Percentiles rank a stretch among this genome's conserved stretches.
Conservation (phyloP, 1,140 invertebrate genomes). For the Samia ricini region DNA sequence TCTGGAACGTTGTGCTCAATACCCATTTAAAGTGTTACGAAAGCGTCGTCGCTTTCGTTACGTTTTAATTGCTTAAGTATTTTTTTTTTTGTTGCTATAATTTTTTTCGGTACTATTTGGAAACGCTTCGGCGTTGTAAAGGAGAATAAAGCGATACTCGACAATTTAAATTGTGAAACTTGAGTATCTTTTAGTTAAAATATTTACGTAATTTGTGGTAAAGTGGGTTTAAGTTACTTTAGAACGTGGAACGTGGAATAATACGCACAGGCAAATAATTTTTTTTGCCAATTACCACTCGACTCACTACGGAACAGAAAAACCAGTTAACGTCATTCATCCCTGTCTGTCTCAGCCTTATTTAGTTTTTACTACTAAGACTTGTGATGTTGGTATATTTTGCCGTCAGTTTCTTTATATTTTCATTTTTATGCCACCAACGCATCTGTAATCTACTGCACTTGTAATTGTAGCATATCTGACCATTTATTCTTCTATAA, state of each 20-base stretch:
- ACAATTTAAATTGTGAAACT: slow-evolving; percentile 1
- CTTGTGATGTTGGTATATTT: too few relatives aligned
- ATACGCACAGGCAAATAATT: neutral
- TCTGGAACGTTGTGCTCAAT: slow-evolving; percentile 17
- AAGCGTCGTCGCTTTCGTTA: slow-evolving; percentile 11
- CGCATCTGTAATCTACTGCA: too few relatives aligned
- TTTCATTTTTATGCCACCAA: too few relatives aligned
- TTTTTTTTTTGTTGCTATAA: neutral
- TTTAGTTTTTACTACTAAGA: too few relatives aligned
- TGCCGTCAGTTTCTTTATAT: too few relatives aligned
- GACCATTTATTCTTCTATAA: too few relatives aligned
- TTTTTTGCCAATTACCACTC: too few relatives aligned
- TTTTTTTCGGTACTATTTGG: neutral
- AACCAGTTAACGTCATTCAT: too few relatives aligned
- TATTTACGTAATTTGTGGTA: neutral
- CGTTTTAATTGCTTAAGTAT: slow-evolving; percentile 9
- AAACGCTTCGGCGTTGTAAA: slow-evolving; percentile 6
- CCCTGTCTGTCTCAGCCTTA: too few relatives aligned
- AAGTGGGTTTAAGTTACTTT: neutral
- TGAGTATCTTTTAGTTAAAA: neutral
- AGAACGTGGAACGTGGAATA: neutral
- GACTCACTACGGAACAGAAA: too few relatives aligned
- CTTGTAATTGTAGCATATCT: too few relatives aligned
- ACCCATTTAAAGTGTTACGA: slow-evolving; percentile 18
- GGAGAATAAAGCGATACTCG: slow-evolving; percentile 1